A percentile compares a stretch with the other conserved stretches of the same genome.
phyloP scores from a whole-genome alignment of 2,888 invertebrate species.

The Druceiella hillmani region DNA sequence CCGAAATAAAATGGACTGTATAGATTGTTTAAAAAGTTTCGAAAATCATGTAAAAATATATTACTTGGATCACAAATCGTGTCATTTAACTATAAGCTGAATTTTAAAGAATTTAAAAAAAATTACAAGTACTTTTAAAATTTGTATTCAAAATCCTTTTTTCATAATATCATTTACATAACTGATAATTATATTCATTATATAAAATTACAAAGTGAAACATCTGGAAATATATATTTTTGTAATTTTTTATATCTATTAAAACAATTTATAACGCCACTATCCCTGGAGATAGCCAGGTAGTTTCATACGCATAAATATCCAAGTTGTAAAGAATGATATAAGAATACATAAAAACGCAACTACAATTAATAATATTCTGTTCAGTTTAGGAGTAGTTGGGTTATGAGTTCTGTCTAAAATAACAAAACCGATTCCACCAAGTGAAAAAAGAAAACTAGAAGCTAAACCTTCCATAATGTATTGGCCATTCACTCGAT shows the following conservation, averaged over 20 bases:
- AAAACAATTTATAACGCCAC: constrained; percentile 18
- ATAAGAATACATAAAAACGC: constrained; percentile 90
- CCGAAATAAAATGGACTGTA: too few relatives aligned
- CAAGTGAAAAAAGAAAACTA: constrained; percentile 93
- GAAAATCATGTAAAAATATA: too few relatives aligned
- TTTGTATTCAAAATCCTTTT: constrained; percentile 1
- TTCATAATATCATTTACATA: background rate
- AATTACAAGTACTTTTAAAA: too few relatives aligned
- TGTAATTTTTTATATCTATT: background rate
- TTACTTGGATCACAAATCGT: too few relatives aligned
- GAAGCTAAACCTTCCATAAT: constrained; percentile 99
- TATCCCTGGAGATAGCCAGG: constrained; percentile 74
- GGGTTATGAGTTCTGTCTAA: constrained; percentile 92
- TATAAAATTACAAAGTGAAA: background rate
- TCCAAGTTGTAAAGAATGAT: constrained; percentile 93
- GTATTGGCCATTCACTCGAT: constrained; percentile 97
- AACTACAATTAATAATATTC: constrained; percentile 82
- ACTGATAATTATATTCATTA: background rate
- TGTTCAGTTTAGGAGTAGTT: constrained; percentile 81
- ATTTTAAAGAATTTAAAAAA: too few relatives aligned
- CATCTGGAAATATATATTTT: background rate
- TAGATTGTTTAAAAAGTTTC: too few relatives aligned
- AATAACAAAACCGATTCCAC: constrained; percentile 94
- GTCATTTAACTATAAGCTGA: too few relatives aligned
- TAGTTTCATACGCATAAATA: constrained; percentile 98